Conservation (phyloP, 23 tunicate genomes). For the Styela plicata region DNA sequence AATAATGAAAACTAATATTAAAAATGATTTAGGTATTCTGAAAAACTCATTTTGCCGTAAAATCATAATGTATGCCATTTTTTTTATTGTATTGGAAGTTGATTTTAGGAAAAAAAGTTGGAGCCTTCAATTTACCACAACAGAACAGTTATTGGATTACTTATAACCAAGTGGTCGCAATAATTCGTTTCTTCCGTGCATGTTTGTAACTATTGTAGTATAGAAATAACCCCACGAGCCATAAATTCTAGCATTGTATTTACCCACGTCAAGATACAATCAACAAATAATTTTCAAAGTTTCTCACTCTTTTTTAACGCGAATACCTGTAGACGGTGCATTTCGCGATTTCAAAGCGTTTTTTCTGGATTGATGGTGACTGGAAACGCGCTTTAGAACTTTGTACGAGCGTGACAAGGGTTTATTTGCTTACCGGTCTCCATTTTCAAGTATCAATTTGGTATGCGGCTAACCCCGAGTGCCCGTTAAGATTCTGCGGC, state of each 20-base stretch:
- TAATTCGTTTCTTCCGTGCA: too few species aligned
- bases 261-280: background rate
- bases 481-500: background rate
- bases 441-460: background rate
- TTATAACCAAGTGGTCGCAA: too few species aligned
- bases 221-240: background rate
- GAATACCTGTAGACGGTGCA: background rate
- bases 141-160: too few species aligned
- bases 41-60: too few species aligned
- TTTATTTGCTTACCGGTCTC: conserved; percentile 9
- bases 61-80: too few species aligned
- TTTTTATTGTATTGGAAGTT: too few species aligned
- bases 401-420: background rate
- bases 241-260: background rate
- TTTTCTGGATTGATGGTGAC: background rate
- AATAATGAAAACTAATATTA: too few species aligned
- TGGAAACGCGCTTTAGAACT: background rate
- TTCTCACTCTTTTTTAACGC: background rate
- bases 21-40: too few species aligned
- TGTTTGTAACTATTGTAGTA: too few species aligned
- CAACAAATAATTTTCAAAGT: background rate
- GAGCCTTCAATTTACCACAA: too few species aligned
- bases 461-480: background rate
- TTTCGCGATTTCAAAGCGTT: background rate
- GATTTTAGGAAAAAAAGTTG: too few species aligned